Conservation (phyloP, 2,888 invertebrate species). For the Drosophila kanekoi region DNA sequence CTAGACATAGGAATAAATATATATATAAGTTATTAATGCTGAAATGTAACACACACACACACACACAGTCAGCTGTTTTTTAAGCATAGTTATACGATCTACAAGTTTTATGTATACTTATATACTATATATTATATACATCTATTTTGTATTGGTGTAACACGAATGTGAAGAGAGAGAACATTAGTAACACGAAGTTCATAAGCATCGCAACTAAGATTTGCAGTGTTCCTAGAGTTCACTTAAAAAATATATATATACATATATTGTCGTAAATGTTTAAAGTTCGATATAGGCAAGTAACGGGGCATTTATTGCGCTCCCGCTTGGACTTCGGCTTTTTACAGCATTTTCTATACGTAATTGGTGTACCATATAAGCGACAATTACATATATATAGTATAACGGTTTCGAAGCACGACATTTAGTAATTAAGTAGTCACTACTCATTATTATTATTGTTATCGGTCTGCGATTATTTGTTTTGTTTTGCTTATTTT, state of each 20-base stretch:
- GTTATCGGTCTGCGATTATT: constrained; percentile 46
- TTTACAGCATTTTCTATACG: constrained; percentile 50
- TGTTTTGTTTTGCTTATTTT: constrained; percentile 38
- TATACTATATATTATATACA: constrained; percentile 19
- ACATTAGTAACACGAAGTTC: constrained; percentile 15
- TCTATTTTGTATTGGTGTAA: constrained; percentile 27
- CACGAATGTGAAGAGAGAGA: constrained; percentile 18
- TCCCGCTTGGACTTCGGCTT: constrained; percentile 26
- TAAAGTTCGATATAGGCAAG: constrained; percentile 17
- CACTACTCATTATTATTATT: constrained; percentile 39
- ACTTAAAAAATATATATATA: constrained; percentile 14
- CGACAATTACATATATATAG: constrained; percentile 36
- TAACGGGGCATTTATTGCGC: constrained; percentile 51
- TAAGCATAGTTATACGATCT: constrained; percentile 27
- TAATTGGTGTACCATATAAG: constrained; percentile 44
- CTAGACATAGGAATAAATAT: constrained; percentile 34
- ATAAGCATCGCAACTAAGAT: constrained; percentile 41
- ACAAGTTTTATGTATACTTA: constrained; percentile 7
- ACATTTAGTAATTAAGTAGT: constrained; percentile 47
- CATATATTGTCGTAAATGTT: constrained; percentile 25
- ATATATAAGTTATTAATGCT: constrained; percentile 46
- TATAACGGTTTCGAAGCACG: constrained; percentile 51
- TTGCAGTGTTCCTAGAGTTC: constrained; percentile 52
- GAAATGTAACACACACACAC: constrained; percentile 36
- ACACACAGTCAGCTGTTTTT: constrained; percentile 21